Base-by-base conservation (phyloP, 2,888 invertebrate genomes). In the Neoitamus cyanurus region DNA sequence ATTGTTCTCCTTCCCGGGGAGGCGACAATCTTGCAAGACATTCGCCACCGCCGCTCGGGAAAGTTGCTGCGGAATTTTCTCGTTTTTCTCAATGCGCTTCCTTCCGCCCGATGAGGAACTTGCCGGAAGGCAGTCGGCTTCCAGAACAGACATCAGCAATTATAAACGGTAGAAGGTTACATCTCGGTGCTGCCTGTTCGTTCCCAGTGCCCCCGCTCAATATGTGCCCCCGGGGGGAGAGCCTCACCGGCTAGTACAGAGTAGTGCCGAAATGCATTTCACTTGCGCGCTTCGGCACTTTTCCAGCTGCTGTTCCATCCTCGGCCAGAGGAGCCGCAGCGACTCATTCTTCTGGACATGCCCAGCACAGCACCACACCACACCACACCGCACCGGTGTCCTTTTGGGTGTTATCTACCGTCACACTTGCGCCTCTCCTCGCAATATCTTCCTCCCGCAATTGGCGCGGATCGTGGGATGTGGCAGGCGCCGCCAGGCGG, bases 141-240 rank as follows among this genome's bases (percentile, higher is more conserved):
- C 48, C 69, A 69, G 82, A 69, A 69, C 36, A 82, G 82, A 82
- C 69, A 82, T 82, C 82, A 82, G 69, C 82, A 82, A 82, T 82
- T 82, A 82, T 42, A 28, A 82, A 69, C n/a, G 68, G 36, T 13
- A 48, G 30, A 20, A 78, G 78, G 13, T 48, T 78, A 48, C 78
- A 78, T 77, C 42, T 28, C 25, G n/a, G 28, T 13, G 28, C 11
- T 15, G 11, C 58, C 25, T 82, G 68, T 69, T 69, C 69, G 46
- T 46, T 78, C 31, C 9, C 48, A 77, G 30, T 42, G 4, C 5
- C 1, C 9, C 75, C 25, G 13, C 42, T 42, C 28, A 25, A 25
- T 42, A 4, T 25, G 13, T 75, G 25, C 42, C 42, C 75, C n/a
- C 37, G 25, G 20, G 36, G 20, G 25, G 7, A 13, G 30, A 48